phyloP scores from a whole-genome alignment of 1,140 invertebrate species.

The Charaxes varanes region DNA sequence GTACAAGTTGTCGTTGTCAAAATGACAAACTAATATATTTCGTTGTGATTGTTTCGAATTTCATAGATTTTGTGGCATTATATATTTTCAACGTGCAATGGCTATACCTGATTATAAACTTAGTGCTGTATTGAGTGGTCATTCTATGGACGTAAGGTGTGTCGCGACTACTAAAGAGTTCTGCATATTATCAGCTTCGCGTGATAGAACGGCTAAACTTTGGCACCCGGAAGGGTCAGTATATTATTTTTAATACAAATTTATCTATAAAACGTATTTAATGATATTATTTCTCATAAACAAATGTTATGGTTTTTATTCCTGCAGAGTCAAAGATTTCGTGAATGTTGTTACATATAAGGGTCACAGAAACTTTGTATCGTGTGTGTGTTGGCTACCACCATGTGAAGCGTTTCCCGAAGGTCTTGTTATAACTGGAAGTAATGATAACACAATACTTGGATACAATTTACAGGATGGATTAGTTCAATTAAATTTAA shows the following conservation, averaged over 20 bases:
- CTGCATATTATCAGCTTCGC: conserved; percentile 87
- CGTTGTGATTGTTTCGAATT: conserved; percentile 18
- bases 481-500: conserved; percentile 79
- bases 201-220: conserved; percentile 89
- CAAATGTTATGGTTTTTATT: no score
- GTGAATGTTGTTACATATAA: conserved; percentile 80
- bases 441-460: conserved; percentile 90
- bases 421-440: conserved; percentile 90
- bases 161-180: conserved; percentile 80
- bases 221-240: conserved; percentile 88
- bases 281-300: background rate
- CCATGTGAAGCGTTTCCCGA: conserved; percentile 80
- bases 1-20: conserved; percentile 13
- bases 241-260: conserved; percentile 12
- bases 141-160: conserved; percentile 88
- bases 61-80: conserved; percentile 8
- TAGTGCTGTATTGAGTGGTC: conserved; percentile 83
- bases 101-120: conserved; percentile 81
- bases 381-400: conserved; percentile 83
- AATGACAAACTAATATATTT: conserved; percentile 14
- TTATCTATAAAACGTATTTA: background rate
- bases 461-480: conserved; percentile 80
- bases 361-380: conserved; percentile 92
- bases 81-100: conserved; percentile 32
- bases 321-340: conserved; percentile 74